Evolutionary conservation across 2,113 vertebrate species (phyloP).

Genomic region (Dromiciops gliroides): DNA sequence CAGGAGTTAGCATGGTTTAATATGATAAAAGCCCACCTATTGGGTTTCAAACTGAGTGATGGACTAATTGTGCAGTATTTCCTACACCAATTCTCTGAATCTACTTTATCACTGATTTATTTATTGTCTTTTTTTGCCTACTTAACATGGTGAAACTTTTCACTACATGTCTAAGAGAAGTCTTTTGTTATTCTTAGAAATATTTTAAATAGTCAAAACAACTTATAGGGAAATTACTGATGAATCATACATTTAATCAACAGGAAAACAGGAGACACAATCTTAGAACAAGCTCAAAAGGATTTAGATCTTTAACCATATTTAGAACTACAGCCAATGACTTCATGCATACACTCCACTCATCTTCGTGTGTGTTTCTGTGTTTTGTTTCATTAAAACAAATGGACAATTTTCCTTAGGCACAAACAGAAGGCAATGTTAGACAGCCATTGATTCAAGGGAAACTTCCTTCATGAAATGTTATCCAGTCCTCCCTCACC

Average conservation of each 20-base stretch:
- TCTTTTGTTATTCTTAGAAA: slow-evolving; percentile 46
- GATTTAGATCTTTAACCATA: slow-evolving; percentile 62
- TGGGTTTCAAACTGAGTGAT: background rate
- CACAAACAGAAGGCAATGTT: background rate
- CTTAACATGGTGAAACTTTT: slow-evolving; percentile 29
- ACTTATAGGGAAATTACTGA: slow-evolving; percentile 32
- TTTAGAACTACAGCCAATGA: slow-evolving; percentile 45
- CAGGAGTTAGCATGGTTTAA: background rate
- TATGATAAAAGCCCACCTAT: background rate
- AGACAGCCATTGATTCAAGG: background rate
- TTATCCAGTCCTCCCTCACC: background rate
- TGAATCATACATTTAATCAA: slow-evolving; percentile 72
- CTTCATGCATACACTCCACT: background rate
- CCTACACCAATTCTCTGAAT: background rate
- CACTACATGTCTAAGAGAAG: slow-evolving; percentile 43
- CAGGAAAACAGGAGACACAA: slow-evolving; percentile 18
- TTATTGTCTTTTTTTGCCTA: slow-evolving; percentile 3
- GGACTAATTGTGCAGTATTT: background rate
- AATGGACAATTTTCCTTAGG: background rate
- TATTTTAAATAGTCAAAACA: slow-evolving; percentile 62
- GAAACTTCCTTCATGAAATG: background rate
- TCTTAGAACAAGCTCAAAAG: slow-evolving; percentile 44
- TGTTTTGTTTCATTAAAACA: background rate
- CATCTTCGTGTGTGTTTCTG: slow-evolving; percentile 18
- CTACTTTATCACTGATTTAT: background rate